Conservation (phyloP, 1,140 invertebrate genomes). For the Diprion similis region DNA sequence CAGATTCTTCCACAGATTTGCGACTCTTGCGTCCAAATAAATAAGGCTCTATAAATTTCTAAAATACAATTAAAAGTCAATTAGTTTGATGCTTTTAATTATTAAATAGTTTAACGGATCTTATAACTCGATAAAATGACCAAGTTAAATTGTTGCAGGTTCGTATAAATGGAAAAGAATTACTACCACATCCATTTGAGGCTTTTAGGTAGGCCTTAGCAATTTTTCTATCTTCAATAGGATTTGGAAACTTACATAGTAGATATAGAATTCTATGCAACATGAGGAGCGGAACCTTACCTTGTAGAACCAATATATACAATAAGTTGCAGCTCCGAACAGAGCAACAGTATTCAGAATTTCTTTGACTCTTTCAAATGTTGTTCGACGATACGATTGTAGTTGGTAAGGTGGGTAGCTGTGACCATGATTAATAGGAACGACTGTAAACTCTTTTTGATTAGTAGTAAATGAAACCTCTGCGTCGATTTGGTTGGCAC, state of each 20-base stretch:
- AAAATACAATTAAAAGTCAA: constrained; percentile 40
- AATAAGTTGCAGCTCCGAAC: constrained; percentile 74
- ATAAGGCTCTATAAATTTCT: constrained; percentile 71
- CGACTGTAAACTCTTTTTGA: constrained; percentile 46
- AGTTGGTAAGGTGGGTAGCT: constrained; percentile 45
- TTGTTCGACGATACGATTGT: constrained; percentile 54
- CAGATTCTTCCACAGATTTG: constrained; percentile 67
- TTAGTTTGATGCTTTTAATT: constrained; percentile 45
- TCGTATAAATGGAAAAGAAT: too few species aligned
- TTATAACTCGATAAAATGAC: not conserved
- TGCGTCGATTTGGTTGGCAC: constrained; percentile 53
- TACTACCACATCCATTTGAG: too few species aligned
- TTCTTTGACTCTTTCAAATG: constrained; percentile 69
- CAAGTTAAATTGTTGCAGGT: too few species aligned
- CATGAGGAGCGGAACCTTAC: constrained; percentile 51
- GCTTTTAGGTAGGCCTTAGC: too few species aligned
- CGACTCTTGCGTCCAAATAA: constrained; percentile 68
- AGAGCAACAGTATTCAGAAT: constrained; percentile 71
- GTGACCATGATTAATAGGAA: constrained; percentile 49
- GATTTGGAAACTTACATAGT: too few species aligned
- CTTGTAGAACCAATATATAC: constrained; percentile 77
- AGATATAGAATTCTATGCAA: too few species aligned
- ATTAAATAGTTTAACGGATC: constrained; percentile 44
- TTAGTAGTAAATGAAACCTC: constrained; percentile 50
- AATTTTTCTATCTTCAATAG: too few species aligned